phyloP scores from a whole-genome alignment of 2,113 vertebrate genomes.

The Galbula dea region DNA sequence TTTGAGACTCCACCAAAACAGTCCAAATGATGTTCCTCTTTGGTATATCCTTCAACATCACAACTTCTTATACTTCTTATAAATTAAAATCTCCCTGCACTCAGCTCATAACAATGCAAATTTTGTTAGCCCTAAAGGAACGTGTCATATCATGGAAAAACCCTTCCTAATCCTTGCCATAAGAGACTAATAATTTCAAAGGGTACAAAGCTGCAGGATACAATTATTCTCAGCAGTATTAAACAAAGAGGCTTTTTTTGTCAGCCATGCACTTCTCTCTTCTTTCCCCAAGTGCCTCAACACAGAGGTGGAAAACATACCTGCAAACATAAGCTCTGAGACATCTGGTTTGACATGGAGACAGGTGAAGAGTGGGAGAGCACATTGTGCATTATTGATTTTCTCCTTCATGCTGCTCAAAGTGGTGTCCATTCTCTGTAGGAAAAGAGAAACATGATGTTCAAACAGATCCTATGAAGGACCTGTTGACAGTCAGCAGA shows the following conservation, averaged over 20 bases:
- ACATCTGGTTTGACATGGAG: slow-evolving; percentile 97
- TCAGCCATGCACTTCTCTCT: neutral
- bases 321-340: slow-evolving; percentile 98
- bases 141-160: neutral
- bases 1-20: neutral
- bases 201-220: neutral
- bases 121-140: neutral
- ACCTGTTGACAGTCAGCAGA: neutral
- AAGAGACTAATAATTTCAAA: neutral
- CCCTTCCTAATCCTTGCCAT: neutral
- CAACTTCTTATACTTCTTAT: neutral
- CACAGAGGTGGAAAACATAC: slow-evolving; percentile 60
- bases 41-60: neutral
- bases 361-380: slow-evolving; percentile 94
- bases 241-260: fast-evolving
- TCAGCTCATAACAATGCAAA: neutral
- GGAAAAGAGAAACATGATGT: neutral
- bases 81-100: neutral
- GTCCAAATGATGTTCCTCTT: neutral
- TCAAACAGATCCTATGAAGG: neutral
- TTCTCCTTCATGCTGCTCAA: slow-evolving; percentile 89
- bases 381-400: slow-evolving; percentile 79
- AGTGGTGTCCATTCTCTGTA: slow-evolving; percentile 90
- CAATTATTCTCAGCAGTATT: neutral
- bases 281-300: neutral